Conservation (phyloP, 2,113 vertebrate genomes). For the Procavia capensis region DNA sequence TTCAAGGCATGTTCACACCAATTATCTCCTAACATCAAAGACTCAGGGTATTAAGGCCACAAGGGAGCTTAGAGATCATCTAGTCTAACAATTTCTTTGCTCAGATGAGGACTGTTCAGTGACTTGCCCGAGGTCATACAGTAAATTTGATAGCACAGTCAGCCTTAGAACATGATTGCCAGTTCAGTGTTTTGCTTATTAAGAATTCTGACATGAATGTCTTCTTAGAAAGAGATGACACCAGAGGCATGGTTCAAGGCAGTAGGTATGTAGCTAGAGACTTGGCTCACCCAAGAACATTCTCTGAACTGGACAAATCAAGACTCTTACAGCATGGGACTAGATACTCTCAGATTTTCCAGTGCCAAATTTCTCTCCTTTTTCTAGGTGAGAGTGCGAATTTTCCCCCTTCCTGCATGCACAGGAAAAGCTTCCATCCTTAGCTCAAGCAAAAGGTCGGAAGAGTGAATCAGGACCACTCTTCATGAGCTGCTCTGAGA, state of each 20-base stretch:
- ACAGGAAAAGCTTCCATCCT: constrained; percentile 14
- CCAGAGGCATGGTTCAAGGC: constrained; percentile 9
- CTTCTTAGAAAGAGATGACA: not conserved
- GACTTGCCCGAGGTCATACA: constrained; percentile 6
- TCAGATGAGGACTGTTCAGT: not conserved
- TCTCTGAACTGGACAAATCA: not conserved
- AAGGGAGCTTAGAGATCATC: not conserved
- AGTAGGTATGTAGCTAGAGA: not conserved
- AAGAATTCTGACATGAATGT: not conserved
- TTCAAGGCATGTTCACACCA: not conserved
- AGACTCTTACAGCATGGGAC: not conserved
- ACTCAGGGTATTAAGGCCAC: not conserved
- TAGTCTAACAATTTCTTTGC: not conserved
- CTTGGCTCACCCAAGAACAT: not conserved
- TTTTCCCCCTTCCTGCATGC: not conserved
- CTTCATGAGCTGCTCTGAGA: not conserved
- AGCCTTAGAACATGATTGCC: not conserved
- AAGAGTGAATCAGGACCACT: not conserved
- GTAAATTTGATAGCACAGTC: not conserved
- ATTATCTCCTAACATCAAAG: constrained; percentile 27
- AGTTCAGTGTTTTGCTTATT: not conserved
- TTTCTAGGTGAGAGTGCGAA: not conserved
- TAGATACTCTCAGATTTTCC: not conserved
- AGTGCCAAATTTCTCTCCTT: not conserved
- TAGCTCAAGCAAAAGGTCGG: not conserved